These are phyloP conservation scores for Drosophila insularis DNA, from an alignment of 1,140 invertebrate genomes.

Conservation along the genomic window DNA sequence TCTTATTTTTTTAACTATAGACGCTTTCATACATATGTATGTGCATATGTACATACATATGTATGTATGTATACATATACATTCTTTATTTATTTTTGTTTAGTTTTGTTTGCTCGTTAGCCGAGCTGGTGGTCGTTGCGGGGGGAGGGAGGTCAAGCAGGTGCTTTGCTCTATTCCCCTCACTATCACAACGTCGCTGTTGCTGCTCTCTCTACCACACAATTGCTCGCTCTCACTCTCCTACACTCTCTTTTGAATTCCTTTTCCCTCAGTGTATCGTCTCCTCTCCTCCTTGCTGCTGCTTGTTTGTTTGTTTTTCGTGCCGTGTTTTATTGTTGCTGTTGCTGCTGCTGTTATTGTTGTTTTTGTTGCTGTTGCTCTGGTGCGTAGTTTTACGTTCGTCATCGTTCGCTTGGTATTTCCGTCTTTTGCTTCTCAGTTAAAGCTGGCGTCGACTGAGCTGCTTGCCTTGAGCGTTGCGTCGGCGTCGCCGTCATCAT, in stretches of 20 bases:
- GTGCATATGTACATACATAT: not conserved
- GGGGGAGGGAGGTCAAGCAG: conserved; percentile 46
- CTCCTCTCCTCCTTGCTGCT: conserved; percentile 5
- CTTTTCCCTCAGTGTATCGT: conserved; percentile 5
- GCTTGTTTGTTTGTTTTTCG: conserved; percentile 79
- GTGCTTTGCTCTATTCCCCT: conserved; percentile 47
- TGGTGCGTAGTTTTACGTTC: conserved; percentile 79
- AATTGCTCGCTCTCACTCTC: conserved; percentile 17
- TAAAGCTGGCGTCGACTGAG: conserved; percentile 27
- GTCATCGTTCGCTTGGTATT: conserved; percentile 78
- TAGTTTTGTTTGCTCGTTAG: conserved; percentile 79
- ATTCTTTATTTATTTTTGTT: conserved; percentile 73
- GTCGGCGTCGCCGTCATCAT: conserved; percentile 19
- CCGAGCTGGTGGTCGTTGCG: conserved; percentile 20
- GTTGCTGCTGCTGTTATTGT: conserved; percentile 42
- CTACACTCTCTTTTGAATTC: conserved; percentile 1
- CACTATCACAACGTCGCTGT: conserved; percentile 19
- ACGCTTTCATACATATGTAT: not conserved
- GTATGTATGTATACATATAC: no score
- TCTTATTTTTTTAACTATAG: conserved; percentile 37
- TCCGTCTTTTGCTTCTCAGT: conserved; percentile 65
- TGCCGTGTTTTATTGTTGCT: conserved; percentile 75
- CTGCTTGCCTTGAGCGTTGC: conserved; percentile 65
- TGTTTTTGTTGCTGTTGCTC: conserved; percentile 54
- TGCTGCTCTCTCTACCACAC: conserved; percentile 20